Evolutionary conservation across 2,797 vertebrate genomes (phyloP), one percentile per base, ranked within the genome.

Genomic region (Hippoglossus hippoglossus): DNA sequence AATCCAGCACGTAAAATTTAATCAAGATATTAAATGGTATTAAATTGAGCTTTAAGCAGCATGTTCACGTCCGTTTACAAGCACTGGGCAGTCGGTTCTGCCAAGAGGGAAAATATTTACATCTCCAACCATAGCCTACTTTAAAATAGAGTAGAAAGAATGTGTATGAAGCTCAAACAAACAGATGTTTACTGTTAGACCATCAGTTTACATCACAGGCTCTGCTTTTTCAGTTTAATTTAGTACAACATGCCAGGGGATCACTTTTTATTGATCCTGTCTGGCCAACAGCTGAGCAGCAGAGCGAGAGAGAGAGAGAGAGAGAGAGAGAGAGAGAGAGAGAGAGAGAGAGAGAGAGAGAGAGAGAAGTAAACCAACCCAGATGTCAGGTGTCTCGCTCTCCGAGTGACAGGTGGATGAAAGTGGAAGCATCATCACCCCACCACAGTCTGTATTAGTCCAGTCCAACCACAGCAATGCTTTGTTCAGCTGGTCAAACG

Each of bases 341-440:
- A 28, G 28, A 28, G 28, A 28, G 28, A 7, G 28, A 28, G 28
- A 28, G 28, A 28, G 28, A 28, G 28, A 46, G 16, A 59, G 41
- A 61, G 26, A 16, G 44, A 58, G 10, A 2, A 24, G 1, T 21
- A 18, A 9, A 67, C 13, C 19, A 4, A 22, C 51, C 31, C 49
- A 68, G 10, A 53, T 10, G 5, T 25, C 34, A 26, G 44, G 39
- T 50, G 18, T 75, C 4, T 47, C 31, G 22, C 15, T 46, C 44
- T 52, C n/a, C 62, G 73, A 79, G 56, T 68, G 76, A 67, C 71
- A 71, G 66, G 2, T 26, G 63, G 71, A 80, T 80, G 39, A 78
- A 63, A 67, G 72, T 39, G 18, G 6, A 79, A 39, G 28, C 58
- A 58, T 75, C 56, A 49, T 71, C 24, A 79, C 19, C 4, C 6